Base-by-base conservation (phyloP, 2,888 invertebrate genomes). In the Tyria jacobaeae region DNA sequence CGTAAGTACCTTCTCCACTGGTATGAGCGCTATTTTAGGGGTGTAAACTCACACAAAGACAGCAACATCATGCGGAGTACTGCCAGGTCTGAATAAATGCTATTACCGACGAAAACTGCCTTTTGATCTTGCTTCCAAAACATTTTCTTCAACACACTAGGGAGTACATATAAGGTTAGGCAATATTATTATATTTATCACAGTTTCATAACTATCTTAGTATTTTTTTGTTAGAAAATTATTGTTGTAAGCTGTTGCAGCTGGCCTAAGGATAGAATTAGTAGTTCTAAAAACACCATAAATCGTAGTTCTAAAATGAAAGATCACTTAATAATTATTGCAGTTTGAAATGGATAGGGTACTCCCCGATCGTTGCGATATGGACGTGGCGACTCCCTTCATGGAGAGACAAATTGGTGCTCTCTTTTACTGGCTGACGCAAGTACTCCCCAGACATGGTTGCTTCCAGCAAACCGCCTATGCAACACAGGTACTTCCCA, bases 71-170 rank as follows among this genome's bases (percentile, higher is more conserved):
- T 48, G 50, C 52, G 56, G 62, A 57, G 47, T 60, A 61, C 48
- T 66, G 59, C 51, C 58, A 54, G 62, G 64, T 68, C 68, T 60
- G 64, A 71, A 74, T 64, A 76, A 80, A 82, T 73, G 60, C 31
- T 68, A 78, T 82, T 81, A 83, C 49, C 48, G n/a, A 50, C 57
- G 59, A 68, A 76, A 77, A 77, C 75, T 68, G 71, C 64, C 75
- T 73, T 72, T 75, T 80, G 81, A 80, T 80, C 66, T 71, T 59
- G 71, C 71, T 64, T 64, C 66, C 64, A 54, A 69, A 76, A 74
- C 70, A 75, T 73, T 67, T 68, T 63, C 66, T 39, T 12, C 27
- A 39, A 39, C 31, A 51, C 57, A 21, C 57, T 9, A 3, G 71
- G 63, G 56, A 59, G 1, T 34, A 31, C 9, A 1, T 17, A 25